These are phyloP conservation scores for Ariolimax columbianus DNA, from an alignment of 2,888 invertebrate genomes.

Conservation along the genomic window DNA sequence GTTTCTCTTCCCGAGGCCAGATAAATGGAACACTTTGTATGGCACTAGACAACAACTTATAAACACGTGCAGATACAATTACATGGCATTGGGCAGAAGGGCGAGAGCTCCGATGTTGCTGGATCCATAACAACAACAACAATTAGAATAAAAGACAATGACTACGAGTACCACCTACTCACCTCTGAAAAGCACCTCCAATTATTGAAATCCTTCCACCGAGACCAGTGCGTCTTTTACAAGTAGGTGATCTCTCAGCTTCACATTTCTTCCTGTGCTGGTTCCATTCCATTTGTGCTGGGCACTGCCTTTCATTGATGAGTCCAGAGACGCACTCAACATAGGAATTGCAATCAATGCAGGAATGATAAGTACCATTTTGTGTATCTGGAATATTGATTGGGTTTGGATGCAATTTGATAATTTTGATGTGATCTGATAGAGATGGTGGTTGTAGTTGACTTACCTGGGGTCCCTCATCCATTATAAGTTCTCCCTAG, in stretches of 20 bases:
- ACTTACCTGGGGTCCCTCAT: no score
- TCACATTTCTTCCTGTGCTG: constrained; percentile 22
- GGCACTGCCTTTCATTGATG: not conserved
- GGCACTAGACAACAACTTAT: no score
- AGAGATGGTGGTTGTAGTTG: not conserved
- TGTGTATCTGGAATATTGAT: not conserved
- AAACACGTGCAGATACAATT: no score
- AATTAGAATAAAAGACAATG: no score
- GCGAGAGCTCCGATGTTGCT: no score
- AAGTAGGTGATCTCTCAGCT: constrained; percentile 18
- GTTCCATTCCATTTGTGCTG: constrained; percentile 26
- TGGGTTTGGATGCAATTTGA: not conserved
- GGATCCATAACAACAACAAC: no score
- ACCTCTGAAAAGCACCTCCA: constrained; percentile 13
- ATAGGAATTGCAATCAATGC: constrained; percentile 8
- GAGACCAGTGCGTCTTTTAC: not conserved
- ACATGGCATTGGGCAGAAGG: no score
- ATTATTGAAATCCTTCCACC: not conserved
- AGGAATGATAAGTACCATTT: constrained; percentile 20
- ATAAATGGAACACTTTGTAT: no score
- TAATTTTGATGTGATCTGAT: not conserved
- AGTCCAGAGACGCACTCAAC: not conserved
- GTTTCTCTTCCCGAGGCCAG: no score
- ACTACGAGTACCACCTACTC: no score
- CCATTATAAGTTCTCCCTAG: no score